These are phyloP conservation scores for Tachycineta bicolor DNA, from an alignment of 2,113 vertebrate genomes.

Conservation along the genomic window DNA sequence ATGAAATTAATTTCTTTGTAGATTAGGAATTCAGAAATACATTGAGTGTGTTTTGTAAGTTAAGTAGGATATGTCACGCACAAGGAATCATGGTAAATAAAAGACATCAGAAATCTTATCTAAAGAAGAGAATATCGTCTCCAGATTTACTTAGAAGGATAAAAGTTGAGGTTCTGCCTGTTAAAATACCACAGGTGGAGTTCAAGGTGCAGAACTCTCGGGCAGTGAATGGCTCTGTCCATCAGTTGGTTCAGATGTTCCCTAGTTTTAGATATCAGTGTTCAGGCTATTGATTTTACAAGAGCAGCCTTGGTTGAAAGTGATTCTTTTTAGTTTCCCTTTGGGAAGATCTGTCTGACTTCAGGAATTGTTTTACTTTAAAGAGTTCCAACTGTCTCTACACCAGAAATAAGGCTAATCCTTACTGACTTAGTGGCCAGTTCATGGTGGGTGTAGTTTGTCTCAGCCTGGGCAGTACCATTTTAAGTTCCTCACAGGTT, in stretches of 20 bases:
- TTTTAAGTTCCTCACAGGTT: neutral
- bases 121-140: neutral
- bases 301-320: neutral
- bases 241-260: neutral
- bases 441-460: neutral
- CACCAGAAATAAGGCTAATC: neutral
- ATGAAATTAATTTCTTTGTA: slow-evolving; percentile 16
- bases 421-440: neutral
- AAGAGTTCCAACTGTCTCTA: neutral
- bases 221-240: neutral
- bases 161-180: neutral
- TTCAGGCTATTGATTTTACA: neutral
- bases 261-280: neutral
- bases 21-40: neutral
- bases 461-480: neutral
- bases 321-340: neutral
- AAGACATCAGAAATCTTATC: neutral
- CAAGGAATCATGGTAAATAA: neutral
- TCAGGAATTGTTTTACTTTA: neutral
- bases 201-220: neutral
- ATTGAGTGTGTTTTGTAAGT: neutral
- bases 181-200: neutral
- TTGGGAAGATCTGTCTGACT: neutral
- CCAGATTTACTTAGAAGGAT: neutral
- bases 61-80: neutral